Percentiles rank a stretch among this genome's conserved stretches.
Evolutionary conservation across 1,140 invertebrate species (phyloP).

Genomic region (Potamilus streckersoni): DNA sequence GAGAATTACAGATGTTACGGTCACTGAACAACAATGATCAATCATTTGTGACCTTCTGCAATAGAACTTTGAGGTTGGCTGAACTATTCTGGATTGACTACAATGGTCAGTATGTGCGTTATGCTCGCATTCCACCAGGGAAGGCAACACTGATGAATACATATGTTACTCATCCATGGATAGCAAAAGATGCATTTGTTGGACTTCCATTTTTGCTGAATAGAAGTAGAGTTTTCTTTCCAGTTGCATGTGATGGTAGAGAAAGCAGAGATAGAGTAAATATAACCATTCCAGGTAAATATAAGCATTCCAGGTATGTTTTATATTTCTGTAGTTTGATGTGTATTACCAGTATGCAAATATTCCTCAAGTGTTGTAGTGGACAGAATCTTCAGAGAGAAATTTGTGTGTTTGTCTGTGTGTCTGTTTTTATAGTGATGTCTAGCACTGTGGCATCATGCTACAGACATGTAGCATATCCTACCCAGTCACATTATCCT

Average conservation of each 20-base stretch:
- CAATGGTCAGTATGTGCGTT: constrained; percentile 7
- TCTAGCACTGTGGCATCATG: too few species aligned
- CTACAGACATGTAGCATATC: too few species aligned
- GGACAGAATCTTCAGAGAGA: too few species aligned
- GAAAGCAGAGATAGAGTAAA: constrained; percentile 8
- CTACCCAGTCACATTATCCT: too few species aligned
- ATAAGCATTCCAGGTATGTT: too few species aligned
- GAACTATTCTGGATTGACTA: constrained; percentile 23
- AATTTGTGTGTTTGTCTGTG: too few species aligned
- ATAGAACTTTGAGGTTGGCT: constrained; percentile 3
- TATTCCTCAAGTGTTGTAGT: too few species aligned
- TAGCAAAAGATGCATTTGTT: constrained; percentile 12
- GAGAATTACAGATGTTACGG: too few species aligned
- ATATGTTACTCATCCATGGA: constrained; percentile 23
- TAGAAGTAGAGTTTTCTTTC: constrained; percentile 10
- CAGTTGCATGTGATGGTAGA: neutral
- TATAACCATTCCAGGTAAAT: constrained; percentile 18
- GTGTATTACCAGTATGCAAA: too few species aligned
- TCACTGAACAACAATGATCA: constrained; percentile 14
- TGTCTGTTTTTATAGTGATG: too few species aligned
- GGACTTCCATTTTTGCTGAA: constrained; percentile 14
- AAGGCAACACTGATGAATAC: constrained; percentile 12
- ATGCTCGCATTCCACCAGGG: constrained; percentile 14
- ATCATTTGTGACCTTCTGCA: constrained; percentile 14
- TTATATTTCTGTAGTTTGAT: too few species aligned